These are phyloP conservation scores for Eublepharis macularius DNA, from an alignment of 2,113 vertebrate genomes.

Conservation along the genomic window DNA sequence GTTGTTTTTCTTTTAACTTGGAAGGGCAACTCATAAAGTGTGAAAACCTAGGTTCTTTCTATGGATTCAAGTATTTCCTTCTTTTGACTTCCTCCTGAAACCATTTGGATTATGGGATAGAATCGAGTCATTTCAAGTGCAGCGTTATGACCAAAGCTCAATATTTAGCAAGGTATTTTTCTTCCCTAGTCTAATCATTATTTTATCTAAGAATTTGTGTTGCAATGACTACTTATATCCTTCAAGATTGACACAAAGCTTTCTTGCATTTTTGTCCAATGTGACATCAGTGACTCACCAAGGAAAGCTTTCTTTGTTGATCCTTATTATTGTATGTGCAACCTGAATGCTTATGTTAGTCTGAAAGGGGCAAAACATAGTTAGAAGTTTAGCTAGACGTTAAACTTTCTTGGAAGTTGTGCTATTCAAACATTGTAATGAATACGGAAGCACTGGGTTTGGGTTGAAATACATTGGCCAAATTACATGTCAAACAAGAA, in stretches of 20 bases:
- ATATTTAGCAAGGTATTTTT: constrained; percentile 43
- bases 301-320: constrained; percentile 6
- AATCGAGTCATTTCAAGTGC: constrained; percentile 36
- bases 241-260: constrained; percentile 10
- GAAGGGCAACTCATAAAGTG: too few species aligned
- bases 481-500: neutral
- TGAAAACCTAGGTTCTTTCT: too few species aligned
- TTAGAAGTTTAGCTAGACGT: too few species aligned
- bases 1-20: too few species aligned
- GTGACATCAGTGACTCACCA: neutral
- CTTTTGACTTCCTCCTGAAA: constrained; percentile 34
- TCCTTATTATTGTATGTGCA: accelerated
- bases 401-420: neutral
- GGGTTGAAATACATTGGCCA: neutral
- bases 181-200: constrained; percentile 62
- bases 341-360: neutral
- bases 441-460: neutral
- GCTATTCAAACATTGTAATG: neutral
- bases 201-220: constrained; percentile 63
- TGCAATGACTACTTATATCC: constrained; percentile 58
- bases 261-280: constrained; percentile 16
- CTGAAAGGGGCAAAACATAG: too few species aligned
- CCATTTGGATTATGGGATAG: constrained; percentile 47
- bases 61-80: constrained; percentile 35
- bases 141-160: constrained; percentile 41